phyloP scores from a whole-genome alignment of 2,113 vertebrate genomes.

The Gorsachius goisagi region DNA sequence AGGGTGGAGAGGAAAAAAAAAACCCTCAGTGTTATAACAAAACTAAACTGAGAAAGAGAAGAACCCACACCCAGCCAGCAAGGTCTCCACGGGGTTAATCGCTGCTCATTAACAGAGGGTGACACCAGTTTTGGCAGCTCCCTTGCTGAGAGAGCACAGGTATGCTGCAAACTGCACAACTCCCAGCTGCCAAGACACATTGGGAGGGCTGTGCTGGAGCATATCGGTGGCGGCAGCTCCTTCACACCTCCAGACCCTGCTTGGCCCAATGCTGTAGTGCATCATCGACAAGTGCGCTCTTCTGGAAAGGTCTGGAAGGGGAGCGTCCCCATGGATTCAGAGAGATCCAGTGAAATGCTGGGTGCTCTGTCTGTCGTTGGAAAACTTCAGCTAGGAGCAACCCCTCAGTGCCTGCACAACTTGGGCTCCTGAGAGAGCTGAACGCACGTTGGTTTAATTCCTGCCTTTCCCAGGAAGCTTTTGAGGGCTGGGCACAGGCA shows the following conservation, averaged over 20 bases:
- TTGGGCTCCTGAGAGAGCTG: background rate
- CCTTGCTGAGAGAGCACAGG: background rate
- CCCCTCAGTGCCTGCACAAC: rapidly evolving
- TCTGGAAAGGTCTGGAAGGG: background rate
- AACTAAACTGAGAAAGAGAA: background rate
- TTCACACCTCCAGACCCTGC: background rate
- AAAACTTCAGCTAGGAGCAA: background rate
- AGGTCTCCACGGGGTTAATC: background rate
- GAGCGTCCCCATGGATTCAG: background rate
- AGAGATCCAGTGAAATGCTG: background rate
- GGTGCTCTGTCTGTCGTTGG: background rate
- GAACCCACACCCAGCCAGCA: background rate
- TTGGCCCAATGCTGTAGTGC: rapidly evolving
- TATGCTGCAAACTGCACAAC: background rate
- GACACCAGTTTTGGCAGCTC: rapidly evolving
- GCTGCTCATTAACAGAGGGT: background rate
- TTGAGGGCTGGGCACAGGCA: background rate
- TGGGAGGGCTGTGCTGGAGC: background rate
- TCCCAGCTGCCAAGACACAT: background rate
- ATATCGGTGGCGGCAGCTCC: background rate
- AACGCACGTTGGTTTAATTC: background rate
- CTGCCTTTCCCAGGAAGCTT: background rate
- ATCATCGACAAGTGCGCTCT: background rate
- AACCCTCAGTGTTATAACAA: background rate
- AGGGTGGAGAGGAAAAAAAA: background rate